Percentiles rank a stretch among this genome's conserved stretches.
Conservation (phyloP, 2,797 vertebrate genomes). For the Chaunax sp. region DNA sequence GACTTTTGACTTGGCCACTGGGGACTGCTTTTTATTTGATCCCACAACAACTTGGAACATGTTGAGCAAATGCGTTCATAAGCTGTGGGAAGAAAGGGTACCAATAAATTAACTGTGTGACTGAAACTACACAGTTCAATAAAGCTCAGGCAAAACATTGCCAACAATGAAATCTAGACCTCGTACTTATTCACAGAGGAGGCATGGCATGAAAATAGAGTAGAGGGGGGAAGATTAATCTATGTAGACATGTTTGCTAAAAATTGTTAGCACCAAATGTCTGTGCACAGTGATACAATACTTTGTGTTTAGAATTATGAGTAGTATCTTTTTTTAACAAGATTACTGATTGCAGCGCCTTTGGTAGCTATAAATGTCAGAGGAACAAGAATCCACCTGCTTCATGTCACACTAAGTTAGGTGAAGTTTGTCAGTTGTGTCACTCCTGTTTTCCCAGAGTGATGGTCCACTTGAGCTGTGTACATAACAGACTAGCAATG, state of each 20-base stretch:
- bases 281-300: constrained; percentile 15
- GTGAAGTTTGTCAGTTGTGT: constrained; percentile 57
- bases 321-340: constrained; percentile 37
- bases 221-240: background rate
- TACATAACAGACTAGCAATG: constrained; percentile 20
- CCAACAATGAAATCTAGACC: constrained; percentile 21
- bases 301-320: constrained; percentile 7
- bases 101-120: constrained; percentile 17
- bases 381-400: constrained; percentile 30
- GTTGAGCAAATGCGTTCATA: constrained; percentile 15
- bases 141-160: background rate
- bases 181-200: background rate
- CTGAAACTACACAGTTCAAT: constrained; percentile 17
- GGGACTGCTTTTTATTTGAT: constrained; percentile 19
- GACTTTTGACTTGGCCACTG: constrained; percentile 1
- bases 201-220: background rate
- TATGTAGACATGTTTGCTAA: constrained; percentile 13
- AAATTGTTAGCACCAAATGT: constrained; percentile 30
- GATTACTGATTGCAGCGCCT: constrained; percentile 40
- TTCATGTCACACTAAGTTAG: constrained; percentile 11
- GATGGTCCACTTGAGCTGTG: constrained; percentile 74
- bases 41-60: constrained; percentile 7
- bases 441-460: constrained; percentile 48
- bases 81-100: background rate
- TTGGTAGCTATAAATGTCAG: constrained; percentile 31